Conservation (phyloP, 2,113 vertebrate genomes). For the Chroicocephalus ridibundus region DNA sequence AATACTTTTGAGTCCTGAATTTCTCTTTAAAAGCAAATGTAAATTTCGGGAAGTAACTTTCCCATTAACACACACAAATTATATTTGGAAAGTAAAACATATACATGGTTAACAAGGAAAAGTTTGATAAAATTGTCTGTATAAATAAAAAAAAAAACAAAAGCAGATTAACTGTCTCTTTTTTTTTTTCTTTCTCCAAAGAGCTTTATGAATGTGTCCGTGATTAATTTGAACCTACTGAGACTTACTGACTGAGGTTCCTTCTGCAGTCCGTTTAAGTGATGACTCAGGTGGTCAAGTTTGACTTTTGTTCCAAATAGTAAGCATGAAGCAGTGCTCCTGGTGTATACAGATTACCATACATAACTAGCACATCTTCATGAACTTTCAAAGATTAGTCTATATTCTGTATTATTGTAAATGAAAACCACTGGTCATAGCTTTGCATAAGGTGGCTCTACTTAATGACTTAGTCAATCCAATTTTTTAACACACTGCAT, state of each 20-base stretch:
- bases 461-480: not conserved
- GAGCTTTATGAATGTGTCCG: not conserved
- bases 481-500: not conserved
- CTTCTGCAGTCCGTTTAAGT: not conserved
- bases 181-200: rapidly evolving
- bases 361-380: not conserved
- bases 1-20: not conserved
- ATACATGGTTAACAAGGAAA: not conserved
- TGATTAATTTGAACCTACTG: not conserved
- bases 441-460: not conserved
- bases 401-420: not conserved
- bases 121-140: not conserved
- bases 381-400: not conserved
- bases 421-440: not conserved
- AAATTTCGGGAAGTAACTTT: not conserved
- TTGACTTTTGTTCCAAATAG: not conserved
- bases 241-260: not conserved
- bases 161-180: not conserved
- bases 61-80: not conserved
- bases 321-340: not conserved
- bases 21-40: not conserved
- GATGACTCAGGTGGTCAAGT: not conserved
- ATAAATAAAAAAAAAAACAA: not conserved
- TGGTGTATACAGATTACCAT: not conserved
- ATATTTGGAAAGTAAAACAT: not conserved